Conservation (phyloP, 2,113 vertebrate genomes). For the Aythya baeri region DNA sequence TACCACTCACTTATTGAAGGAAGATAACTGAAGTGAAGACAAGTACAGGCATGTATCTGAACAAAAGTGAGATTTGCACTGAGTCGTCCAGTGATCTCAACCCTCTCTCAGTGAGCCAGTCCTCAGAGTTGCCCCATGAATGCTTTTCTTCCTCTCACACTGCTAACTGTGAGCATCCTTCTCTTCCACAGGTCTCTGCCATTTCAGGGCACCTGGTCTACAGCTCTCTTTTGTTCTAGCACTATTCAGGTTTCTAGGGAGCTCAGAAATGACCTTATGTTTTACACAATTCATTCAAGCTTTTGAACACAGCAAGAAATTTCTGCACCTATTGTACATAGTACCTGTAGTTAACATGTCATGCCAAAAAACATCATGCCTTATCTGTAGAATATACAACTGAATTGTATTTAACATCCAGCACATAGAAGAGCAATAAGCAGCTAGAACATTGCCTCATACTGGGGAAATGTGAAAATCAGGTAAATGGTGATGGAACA, state of each 20-base stretch:
- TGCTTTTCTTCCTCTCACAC: conserved; percentile 4
- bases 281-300: conserved; percentile 3
- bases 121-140: not conserved
- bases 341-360: not conserved
- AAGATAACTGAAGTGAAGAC: not conserved
- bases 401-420: not conserved
- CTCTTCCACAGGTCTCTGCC: conserved; percentile 24
- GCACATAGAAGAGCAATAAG: not conserved
- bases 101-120: not conserved
- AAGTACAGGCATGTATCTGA: not conserved
- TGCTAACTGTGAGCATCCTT: not conserved
- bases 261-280: conserved; percentile 30
- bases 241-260: conserved; percentile 27
- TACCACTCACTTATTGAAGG: not conserved
- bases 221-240: conserved; percentile 4
- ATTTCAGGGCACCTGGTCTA: not conserved
- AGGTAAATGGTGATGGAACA: not conserved
- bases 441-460: not conserved
- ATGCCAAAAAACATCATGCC: not conserved
- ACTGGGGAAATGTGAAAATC: not conserved
- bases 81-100: not conserved
- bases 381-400: not conserved
- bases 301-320: conserved; percentile 9
- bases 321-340: not conserved
- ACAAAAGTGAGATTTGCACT: conserved; percentile 20